Base-by-base conservation (phyloP, 2,888 invertebrate species). In the Tiliacea citrago region DNA sequence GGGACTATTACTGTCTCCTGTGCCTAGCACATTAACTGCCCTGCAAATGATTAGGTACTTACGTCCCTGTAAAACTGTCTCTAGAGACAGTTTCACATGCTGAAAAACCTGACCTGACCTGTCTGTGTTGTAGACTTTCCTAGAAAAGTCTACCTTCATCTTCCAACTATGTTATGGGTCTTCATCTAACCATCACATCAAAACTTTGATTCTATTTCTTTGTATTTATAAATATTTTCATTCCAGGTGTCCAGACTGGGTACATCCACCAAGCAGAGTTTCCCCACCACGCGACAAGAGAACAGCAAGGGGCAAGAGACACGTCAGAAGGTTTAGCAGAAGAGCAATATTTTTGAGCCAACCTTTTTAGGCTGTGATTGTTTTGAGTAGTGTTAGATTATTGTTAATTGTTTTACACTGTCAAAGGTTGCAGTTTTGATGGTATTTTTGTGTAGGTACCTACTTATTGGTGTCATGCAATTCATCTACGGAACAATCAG, bases 161-260 rank as follows among this genome's bases (percentile, higher is more conserved):
- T n/a, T n/a, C n/a, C n/a, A n/a, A n/a, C n/a, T n/a, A n/a, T n/a
- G n/a, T n/a, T n/a, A n/a, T n/a, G n/a, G n/a, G n/a, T n/a, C n/a
- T n/a, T n/a, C n/a, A n/a, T n/a, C n/a, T n/a, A n/a, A n/a, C n/a
- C n/a, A n/a, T n/a, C n/a, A n/a, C n/a, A n/a, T n/a, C n/a, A n/a
- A n/a, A n/a, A n/a, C n/a, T n/a, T n/a, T n/a, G n/a, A n/a, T n/a
- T n/a, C n/a, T n/a, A n/a, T n/a, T n/a, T n/a, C n/a, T n/a, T 21
- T 60, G 8, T 60, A 16, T 21, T 68, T 8, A 63, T 12, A 6
- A 55, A 47, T 35, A 39, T 39, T 73, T 73, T 45, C 21, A 39
- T 91, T 93, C 1, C 90, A 96, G 96, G 76, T 96, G 96, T 83
- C 95, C 96, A 7, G 96, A 95, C 66, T 96, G 94, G 94, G 92